Conservation (phyloP, 2,797 vertebrate genomes). For the Crocidura indochinensis region DNA sequence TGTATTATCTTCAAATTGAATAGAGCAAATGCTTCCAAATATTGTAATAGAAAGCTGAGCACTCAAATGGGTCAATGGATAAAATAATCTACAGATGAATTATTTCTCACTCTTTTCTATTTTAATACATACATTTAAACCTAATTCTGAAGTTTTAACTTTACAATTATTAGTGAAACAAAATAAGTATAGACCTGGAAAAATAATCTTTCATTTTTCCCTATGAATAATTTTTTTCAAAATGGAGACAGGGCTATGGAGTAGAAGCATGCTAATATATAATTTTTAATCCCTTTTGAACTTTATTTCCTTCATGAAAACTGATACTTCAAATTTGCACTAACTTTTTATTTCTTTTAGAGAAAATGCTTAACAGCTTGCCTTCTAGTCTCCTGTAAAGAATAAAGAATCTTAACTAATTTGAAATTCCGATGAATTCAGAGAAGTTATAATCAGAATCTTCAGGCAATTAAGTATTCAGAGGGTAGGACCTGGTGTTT, state of each 20-base stretch:
- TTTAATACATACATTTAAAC: slow-evolving; percentile 55
- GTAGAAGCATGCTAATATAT: slow-evolving; percentile 51
- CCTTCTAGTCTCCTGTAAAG: slow-evolving; percentile 43
- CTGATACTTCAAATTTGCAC: background rate
- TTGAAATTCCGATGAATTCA: slow-evolving; percentile 35
- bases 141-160: slow-evolving; percentile 47
- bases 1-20: slow-evolving; percentile 37
- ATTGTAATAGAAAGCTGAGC: background rate
- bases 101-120: slow-evolving; percentile 49
- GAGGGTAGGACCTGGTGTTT: slow-evolving; percentile 18
- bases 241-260: background rate
- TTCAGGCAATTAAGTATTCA: slow-evolving; percentile 32
- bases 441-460: slow-evolving; percentile 42
- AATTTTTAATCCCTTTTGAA: slow-evolving; percentile 59
- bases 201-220: slow-evolving; percentile 52
- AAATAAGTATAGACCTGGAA: slow-evolving; percentile 65
- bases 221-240: slow-evolving; percentile 53
- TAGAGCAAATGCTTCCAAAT: slow-evolving; percentile 58
- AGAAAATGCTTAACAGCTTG: slow-evolving; percentile 17
- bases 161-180: slow-evolving; percentile 46
- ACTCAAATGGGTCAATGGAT: slow-evolving; percentile 40
- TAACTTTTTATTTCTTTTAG: slow-evolving; percentile 58
- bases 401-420: slow-evolving; percentile 49
- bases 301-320: slow-evolving; percentile 51
- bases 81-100: slow-evolving; percentile 15